Conservation (phyloP, 2,797 vertebrate species). For the Hirundo rustica region DNA sequence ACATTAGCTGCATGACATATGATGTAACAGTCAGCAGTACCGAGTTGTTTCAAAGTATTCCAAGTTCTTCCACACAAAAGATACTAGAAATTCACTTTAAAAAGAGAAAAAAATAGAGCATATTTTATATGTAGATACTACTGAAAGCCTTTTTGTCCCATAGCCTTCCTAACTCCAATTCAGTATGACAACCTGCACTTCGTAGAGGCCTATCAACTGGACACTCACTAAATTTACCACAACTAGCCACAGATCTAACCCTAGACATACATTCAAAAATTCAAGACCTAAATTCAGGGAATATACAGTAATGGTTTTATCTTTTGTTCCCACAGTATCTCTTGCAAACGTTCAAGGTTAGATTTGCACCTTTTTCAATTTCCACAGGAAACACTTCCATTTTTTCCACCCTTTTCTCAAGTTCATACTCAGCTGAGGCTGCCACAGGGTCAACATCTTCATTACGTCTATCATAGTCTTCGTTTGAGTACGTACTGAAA, state of each 20-base stretch:
- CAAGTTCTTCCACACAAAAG: background rate
- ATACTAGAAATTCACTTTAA: background rate
- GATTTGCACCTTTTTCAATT: conserved; percentile 86
- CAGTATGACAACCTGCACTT: background rate
- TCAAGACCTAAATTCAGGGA: background rate
- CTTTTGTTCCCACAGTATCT: background rate
- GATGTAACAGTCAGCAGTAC: background rate
- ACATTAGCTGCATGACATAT: background rate
- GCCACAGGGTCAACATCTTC: conserved; percentile 94
- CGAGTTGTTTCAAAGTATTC: background rate
- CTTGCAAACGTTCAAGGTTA: background rate
- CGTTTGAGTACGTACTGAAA: conserved; percentile 91
- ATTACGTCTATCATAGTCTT: conserved; percentile 92
- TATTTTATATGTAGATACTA: background rate
- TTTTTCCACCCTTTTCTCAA: conserved; percentile 94
- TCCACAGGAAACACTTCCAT: conserved; percentile 95
- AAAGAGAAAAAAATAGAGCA: background rate
- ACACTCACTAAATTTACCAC: background rate
- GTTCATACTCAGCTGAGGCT: conserved; percentile 91
- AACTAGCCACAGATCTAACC: background rate
- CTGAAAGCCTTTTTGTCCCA: background rate
- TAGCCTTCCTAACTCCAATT: background rate
- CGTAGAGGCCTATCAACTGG: background rate
- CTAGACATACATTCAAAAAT: background rate
- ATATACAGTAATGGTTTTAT: background rate